Percentiles rank a stretch among this genome's conserved stretches.
Evolutionary conservation across 2,888 invertebrate genomes (phyloP).

Genomic region (Mimas tiliae): DNA sequence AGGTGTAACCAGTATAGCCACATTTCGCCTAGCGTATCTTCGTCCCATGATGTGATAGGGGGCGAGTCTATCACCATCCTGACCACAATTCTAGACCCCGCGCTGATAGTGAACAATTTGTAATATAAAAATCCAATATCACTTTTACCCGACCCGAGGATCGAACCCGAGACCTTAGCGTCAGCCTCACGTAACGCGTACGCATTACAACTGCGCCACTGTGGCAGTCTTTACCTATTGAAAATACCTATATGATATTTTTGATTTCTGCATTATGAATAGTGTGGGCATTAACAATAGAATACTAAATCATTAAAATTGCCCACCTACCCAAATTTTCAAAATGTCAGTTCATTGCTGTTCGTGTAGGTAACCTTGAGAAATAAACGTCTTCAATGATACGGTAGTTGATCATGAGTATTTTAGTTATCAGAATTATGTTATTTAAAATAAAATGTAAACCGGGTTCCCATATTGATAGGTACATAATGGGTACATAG

Average conservation of each 20-base stretch:
- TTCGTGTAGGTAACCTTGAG: neutral
- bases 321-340: neutral
- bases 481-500: neutral
- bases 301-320: neutral
- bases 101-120: too few species aligned
- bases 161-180: too few species aligned
- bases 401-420: neutral
- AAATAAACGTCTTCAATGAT: neutral
- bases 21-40: too few species aligned
- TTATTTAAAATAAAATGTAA: neutral
- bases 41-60: too few species aligned
- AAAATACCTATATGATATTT: neutral
- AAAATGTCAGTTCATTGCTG: neutral
- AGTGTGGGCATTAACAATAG: constrained; percentile 4
- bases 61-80: too few species aligned
- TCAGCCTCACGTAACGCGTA: too few species aligned
- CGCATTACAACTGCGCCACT: too few species aligned
- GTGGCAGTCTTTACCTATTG: too few species aligned
- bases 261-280: neutral
- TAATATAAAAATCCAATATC: too few species aligned
- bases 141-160: too few species aligned
- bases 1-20: too few species aligned
- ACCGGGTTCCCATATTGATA: neutral
- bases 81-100: too few species aligned
- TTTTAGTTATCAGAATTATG: neutral